Conservation (phyloP, 2,888 invertebrate genomes). For the Tachina grossa region DNA sequence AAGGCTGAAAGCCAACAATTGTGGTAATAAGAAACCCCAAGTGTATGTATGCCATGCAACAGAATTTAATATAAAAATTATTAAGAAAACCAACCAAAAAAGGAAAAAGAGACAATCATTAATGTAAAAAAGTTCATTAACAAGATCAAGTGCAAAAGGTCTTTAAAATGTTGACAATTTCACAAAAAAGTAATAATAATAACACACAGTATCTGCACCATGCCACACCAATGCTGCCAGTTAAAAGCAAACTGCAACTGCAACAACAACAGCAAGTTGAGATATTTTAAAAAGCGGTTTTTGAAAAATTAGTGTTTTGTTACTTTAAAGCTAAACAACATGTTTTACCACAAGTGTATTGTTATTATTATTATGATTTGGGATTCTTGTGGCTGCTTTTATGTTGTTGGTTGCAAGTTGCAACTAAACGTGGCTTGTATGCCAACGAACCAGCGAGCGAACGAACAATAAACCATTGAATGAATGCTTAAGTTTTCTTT, state of each 20-base stretch:
- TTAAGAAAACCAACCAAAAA: constrained; percentile 6
- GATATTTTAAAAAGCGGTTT: constrained; percentile 36
- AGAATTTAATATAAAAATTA: constrained; percentile 33
- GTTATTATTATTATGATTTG: constrained; percentile 45
- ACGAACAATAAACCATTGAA: constrained; percentile 42
- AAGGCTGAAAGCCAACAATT: constrained; percentile 32
- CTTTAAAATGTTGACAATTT: constrained; percentile 62
- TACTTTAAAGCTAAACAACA: constrained; percentile 57
- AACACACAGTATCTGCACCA: constrained; percentile 9
- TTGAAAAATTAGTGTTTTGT: constrained; percentile 26
- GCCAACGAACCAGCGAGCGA: not conserved
- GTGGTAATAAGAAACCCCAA: constrained; percentile 43
- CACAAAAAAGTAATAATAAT: constrained; percentile 15
- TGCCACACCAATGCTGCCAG: constrained; percentile 21
- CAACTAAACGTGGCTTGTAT: constrained; percentile 55
- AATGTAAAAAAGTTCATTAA: constrained; percentile 71
- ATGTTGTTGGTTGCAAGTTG: constrained; percentile 15
- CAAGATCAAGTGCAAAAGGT: constrained; percentile 73
- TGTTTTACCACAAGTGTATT: constrained; percentile 64
- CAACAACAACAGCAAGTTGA: constrained; percentile 11
- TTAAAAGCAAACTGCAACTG: not conserved
- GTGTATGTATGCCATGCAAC: constrained; percentile 22
- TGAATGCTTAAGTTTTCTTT: constrained; percentile 27
- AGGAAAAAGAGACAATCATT: constrained; percentile 34
- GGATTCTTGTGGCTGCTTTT: constrained; percentile 33